A percentile compares a stretch with the other conserved stretches of the same genome.
Conservation (phyloP, 1,140 invertebrate genomes). For the Chionoecetes opilio region DNA sequence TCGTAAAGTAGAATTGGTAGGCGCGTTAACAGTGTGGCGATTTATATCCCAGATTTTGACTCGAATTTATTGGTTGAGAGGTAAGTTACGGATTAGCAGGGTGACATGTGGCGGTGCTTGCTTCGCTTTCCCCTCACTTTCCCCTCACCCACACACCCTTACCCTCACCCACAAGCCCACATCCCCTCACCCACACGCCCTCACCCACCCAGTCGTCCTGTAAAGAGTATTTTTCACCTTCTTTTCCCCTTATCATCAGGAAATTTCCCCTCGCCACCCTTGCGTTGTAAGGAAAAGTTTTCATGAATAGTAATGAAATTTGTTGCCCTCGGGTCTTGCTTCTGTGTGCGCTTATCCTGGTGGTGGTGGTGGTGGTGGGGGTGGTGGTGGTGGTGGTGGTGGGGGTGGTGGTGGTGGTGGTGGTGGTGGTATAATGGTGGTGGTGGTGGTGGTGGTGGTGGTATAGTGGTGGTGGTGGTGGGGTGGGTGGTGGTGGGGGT, state of each 20-base stretch:
- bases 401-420: too few species aligned
- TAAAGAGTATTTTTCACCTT: too few species aligned
- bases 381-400: too few species aligned
- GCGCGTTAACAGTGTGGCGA: neutral
- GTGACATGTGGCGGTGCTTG: neutral
- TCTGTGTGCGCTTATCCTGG: too few species aligned
- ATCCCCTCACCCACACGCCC: neutral
- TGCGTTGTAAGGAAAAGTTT: neutral
- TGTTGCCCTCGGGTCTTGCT: neutral
- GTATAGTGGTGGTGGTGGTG: too few species aligned
- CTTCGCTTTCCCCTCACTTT: neutral
- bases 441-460: too few species aligned
- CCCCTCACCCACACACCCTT: too few species aligned
- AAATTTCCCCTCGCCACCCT: neutral
- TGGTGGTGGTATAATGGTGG: too few species aligned
- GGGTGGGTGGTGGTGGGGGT: too few species aligned
- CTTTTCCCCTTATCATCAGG: neutral
- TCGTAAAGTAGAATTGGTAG: too few species aligned
- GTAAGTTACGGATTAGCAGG: neutral
- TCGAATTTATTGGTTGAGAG: neutral
- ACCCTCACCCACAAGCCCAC: too few species aligned
- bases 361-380: too few species aligned
- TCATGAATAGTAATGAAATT: slow-evolving; percentile 22
- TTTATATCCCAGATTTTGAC: neutral
- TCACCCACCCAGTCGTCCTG: neutral